Evolutionary conservation across 2,113 vertebrate species (phyloP).

Genomic region (Ictalurus furcatus): DNA sequence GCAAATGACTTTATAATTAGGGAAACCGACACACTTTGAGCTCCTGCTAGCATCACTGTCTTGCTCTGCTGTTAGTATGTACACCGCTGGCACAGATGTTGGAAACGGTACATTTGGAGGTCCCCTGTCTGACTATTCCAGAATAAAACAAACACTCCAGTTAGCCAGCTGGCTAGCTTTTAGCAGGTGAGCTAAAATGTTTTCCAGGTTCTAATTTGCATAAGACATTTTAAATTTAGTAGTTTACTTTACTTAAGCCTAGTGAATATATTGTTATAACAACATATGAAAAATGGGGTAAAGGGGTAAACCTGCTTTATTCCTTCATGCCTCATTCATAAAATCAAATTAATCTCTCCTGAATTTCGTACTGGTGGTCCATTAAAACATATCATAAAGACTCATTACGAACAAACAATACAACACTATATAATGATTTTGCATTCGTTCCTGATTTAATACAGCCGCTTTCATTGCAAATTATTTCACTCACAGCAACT

Average conservation of each 20-base stretch:
- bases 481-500: too few relatives aligned
- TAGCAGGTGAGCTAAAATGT: not conserved
- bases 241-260: not conserved
- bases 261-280: not conserved
- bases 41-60: not conserved
- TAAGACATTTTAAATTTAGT: not conserved
- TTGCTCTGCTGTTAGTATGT: not conserved
- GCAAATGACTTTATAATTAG: not conserved
- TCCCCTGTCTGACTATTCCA: not conserved
- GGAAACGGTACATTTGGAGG: not conserved
- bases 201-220: not conserved
- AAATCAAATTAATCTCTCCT: not conserved
- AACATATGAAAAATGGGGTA: not conserved
- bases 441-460: too few relatives aligned
- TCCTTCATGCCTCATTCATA: not conserved
- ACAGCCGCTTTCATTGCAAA: too few relatives aligned
- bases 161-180: not conserved
- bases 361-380: not conserved
- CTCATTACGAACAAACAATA: not conserved
- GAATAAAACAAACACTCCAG: not conserved
- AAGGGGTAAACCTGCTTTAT: not conserved
- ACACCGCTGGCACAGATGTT: constrained; percentile 1
- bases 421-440: too few relatives aligned
- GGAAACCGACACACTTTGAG: not conserved
- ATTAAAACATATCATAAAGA: not conserved